phyloP scores from a whole-genome alignment of 2,797 vertebrate species.

The Microctenopoma lineatum region DNA sequence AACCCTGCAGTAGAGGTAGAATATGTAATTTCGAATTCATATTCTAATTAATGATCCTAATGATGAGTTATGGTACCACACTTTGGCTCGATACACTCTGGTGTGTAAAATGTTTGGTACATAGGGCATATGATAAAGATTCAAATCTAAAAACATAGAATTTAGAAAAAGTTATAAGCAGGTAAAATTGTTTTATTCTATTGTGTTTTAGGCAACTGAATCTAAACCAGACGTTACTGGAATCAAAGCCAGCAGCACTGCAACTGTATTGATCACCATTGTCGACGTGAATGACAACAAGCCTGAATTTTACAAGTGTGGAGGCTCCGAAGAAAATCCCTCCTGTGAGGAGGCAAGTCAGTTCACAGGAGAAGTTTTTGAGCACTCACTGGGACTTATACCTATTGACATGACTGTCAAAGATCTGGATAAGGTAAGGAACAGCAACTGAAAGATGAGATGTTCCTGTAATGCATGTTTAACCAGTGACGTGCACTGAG shows the following conservation, averaged over 20 bases:
- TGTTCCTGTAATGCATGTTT: not conserved
- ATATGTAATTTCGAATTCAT: not conserved
- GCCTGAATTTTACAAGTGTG: constrained; percentile 89
- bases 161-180: not conserved
- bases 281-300: constrained; percentile 89
- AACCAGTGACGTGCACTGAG: not conserved
- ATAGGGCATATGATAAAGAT: not conserved
- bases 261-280: constrained; percentile 83
- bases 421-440: constrained; percentile 87
- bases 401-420: constrained; percentile 83
- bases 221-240: constrained; percentile 69
- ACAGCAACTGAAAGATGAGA: not conserved
- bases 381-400: constrained; percentile 83
- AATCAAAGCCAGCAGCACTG: constrained; percentile 62
- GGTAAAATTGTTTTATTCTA: not conserved
- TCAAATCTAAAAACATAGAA: not conserved
- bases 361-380: constrained; percentile 84
- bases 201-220: constrained; percentile 85
- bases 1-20: no score
- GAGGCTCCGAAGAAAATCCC: not conserved
- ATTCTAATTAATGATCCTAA: not conserved
- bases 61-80: not conserved
- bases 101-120: not conserved
- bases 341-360: constrained; percentile 65
- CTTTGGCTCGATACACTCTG: not conserved